Base-by-base conservation (phyloP, 2,888 invertebrate species). In the Dasypolia templi region DNA sequence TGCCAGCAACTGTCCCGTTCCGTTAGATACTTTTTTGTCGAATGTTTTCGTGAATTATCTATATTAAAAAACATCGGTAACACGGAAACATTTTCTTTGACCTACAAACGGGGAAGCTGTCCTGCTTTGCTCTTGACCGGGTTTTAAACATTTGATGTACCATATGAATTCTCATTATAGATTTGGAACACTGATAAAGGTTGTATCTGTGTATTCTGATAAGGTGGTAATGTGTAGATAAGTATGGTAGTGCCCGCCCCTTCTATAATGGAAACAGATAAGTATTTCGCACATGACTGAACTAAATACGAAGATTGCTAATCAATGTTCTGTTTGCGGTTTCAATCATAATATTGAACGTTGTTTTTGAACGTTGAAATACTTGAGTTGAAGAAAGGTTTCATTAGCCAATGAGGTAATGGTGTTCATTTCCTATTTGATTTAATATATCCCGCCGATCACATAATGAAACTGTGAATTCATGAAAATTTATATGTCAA, bases 41-140 rank as follows among this genome's bases (percentile, higher is more conserved):
- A 76, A 70, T 69, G 68, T 79, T 76, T 75, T 77, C 72, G 58
- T 81, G 76, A 74, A 76, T 75, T 77, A 76, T 79, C 67, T 79
- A 82, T 84, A 77, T 84, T 81, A 84, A 86, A 81, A 81, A 82
- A 85, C 77, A 70, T 64, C 49, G 44, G 59, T 73, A 71, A 81
- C 56, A 75, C 55, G 63, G 64, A 79, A 84, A 74, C 64, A 73
- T 75, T 84, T 86, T 85, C 79, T 85, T 75, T 77, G 83, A 72
- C 81, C 81, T 63, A 86, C 69, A 85, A 80, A 81, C 70, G 49
- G 68, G 68, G 65, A 64, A n/a, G n/a, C n/a, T n/a, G n/a, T n/a
- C n/a, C 64, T 53, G 66, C 58, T 77, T 70, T 72, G 77, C 61
- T 73, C 75, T 80, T 85, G 82, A 81, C 86, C 84, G 78, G 66